Base-by-base conservation (phyloP, 2,113 vertebrate genomes). In the Bubo scandiacus region DNA sequence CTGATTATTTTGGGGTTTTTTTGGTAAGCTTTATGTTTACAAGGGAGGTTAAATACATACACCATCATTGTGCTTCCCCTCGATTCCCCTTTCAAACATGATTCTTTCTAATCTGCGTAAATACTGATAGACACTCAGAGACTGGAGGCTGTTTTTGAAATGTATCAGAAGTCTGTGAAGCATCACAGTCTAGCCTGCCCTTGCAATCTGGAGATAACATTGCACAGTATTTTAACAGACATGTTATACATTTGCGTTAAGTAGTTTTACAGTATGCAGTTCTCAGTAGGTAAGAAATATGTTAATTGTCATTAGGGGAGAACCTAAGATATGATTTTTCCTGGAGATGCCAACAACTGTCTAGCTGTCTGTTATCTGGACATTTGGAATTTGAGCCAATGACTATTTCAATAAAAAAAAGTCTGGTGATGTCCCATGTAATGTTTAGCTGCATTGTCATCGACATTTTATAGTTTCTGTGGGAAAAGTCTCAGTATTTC, bases 141-240 rank as follows among this genome's bases (percentile, higher is more conserved):
- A 62, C 34, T 80, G 58, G 87, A 94, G 36, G 47, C 55, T 92
- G 38, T 26, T 82, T 95, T 58, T 85, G 49, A 80, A 91, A 77
- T 51, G 11, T 77, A 14, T 65, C 32, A 54, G 77, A 89, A 54
- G 58, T 85, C 71, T 90, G 25, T 96, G 51, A 77, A 75, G 29
- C 79, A 86, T 75, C 80, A 58, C 59, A 86, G 62, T 34, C 14
- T 65, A 51, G 22, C 40, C 34, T 91, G 82, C 72, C 54, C 20
- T 91, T 90, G 78, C 86, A 96, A 91, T 97, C 88, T 96, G 96
- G 92, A 93, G 94, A 71, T 81, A 92, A 96, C 90, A 95, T 91
- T 95, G 93, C 63, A 93, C 42, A 65, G 21, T 10, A 2, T 75
- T 83, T 84, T 71, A 94, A 57, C 73, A 92, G 77, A 88, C 58